phyloP scores from a whole-genome alignment of 2,888 invertebrate species.

The Caenorhabditis virilis region DNA sequence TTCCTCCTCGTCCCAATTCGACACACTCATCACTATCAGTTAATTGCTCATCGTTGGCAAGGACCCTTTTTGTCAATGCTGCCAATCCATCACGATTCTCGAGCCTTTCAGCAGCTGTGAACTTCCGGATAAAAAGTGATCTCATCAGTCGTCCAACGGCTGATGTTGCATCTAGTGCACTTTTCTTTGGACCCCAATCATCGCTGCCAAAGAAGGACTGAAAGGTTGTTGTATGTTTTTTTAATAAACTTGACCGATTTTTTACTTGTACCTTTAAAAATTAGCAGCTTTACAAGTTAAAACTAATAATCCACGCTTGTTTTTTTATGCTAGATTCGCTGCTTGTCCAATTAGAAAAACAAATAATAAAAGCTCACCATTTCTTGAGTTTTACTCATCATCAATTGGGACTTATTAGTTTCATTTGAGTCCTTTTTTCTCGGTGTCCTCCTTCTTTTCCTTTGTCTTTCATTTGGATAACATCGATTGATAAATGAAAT shows the following conservation, averaged over 20 bases:
- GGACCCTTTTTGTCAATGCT: constrained; percentile 38
- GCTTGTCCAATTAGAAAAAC: too few relatives aligned
- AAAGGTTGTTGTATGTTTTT: constrained; percentile 6
- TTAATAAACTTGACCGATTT: background rate
- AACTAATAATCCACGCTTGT: too few relatives aligned
- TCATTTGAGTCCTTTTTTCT: constrained; percentile 6
- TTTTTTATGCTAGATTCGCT: too few relatives aligned
- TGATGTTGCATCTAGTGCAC: constrained; percentile 33
- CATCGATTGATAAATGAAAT: constrained; percentile 75
- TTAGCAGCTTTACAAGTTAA: too few relatives aligned
- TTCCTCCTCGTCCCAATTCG: constrained; percentile 9
- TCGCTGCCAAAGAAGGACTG: constrained; percentile 50
- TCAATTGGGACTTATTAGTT: constrained; percentile 13
- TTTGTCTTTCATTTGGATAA: constrained; percentile 40
- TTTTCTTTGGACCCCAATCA: constrained; percentile 44
- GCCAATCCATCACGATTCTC: constrained; percentile 48
- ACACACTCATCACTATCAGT: constrained; percentile 33
- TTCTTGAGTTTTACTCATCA: constrained; percentile 92
- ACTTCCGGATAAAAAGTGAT: constrained; percentile 59
- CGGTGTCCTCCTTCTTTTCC: constrained; percentile 20
- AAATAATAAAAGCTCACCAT: too few relatives aligned
- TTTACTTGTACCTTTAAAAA: too few relatives aligned
- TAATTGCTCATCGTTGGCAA: constrained; percentile 38
- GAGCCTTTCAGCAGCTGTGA: constrained; percentile 50
- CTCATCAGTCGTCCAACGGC: constrained; percentile 45